Percentiles rank a stretch among this genome's conserved stretches.
Conservation (phyloP, 2,888 invertebrate genomes). For the Ditula angustiorana region DNA sequence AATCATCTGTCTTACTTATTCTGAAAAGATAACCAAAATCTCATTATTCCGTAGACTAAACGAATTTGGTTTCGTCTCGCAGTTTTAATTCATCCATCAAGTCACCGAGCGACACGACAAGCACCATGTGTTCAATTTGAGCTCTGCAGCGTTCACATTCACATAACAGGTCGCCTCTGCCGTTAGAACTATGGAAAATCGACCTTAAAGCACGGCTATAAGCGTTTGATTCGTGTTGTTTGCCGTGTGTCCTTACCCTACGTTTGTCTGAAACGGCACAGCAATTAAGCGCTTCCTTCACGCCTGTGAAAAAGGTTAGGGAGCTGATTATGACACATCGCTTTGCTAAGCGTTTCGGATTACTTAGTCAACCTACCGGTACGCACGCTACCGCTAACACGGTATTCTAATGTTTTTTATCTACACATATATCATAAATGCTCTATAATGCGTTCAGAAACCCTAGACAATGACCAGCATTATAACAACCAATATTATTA, state of each 20-base stretch:
- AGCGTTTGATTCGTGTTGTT: conserved; percentile 24
- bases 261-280: conserved; percentile 48
- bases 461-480: no score
- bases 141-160: conserved; percentile 51
- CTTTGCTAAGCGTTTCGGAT: conserved; percentile 11
- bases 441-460: no score
- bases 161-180: conserved; percentile 27
- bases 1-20: conserved; percentile 10
- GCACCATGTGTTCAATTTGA: conserved; percentile 67
- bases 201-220: conserved; percentile 46
- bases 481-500: no score
- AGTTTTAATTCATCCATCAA: conserved; percentile 59
- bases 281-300: conserved; percentile 67
- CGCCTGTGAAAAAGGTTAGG: conserved; percentile 56
- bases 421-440: no score
- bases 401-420: no score
- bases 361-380: background rate
- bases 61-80: conserved; percentile 33
- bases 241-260: conserved; percentile 40
- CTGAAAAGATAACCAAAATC: conserved; percentile 21
- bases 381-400: no score
- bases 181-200: conserved; percentile 38
- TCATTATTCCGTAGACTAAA: conserved; percentile 30
- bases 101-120: conserved; percentile 50
- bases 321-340: conserved; percentile 62